These are phyloP conservation scores for Drosophila setifemur DNA, from an alignment of 1,140 invertebrate genomes.

Conservation along the genomic window DNA sequence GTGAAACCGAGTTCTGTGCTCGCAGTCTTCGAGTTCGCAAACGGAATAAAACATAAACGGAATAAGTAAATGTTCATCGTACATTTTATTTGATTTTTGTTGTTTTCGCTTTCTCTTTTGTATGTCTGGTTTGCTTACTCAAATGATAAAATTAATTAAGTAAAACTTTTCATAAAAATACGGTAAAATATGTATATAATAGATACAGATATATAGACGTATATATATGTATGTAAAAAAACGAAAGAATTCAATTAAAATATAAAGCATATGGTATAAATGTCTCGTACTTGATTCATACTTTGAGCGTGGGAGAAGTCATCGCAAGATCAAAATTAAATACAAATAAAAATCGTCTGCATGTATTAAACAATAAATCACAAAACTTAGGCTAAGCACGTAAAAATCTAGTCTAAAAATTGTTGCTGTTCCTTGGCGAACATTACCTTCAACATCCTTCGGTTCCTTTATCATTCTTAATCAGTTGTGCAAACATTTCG, in stretches of 20 bases:
- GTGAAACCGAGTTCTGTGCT: constrained; percentile 65
- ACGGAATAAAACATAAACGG: neutral
- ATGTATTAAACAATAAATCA: constrained; percentile 80
- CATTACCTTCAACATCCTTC: constrained; percentile 4
- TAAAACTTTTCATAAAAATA: constrained; percentile 77
- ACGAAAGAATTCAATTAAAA: constrained; percentile 57
- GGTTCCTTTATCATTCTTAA: constrained; percentile 12
- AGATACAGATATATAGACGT: constrained; percentile 24
- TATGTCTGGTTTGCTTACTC: constrained; percentile 49
- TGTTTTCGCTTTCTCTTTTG: constrained; percentile 53
- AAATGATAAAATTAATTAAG: constrained; percentile 75
- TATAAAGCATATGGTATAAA: constrained; percentile 52
- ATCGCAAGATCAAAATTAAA: constrained; percentile 41
- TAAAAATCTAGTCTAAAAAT: constrained; percentile 71
- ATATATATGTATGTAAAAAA: constrained; percentile 37
- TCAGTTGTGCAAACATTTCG: constrained; percentile 27
- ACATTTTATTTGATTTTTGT: constrained; percentile 68
- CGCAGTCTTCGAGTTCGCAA: constrained; percentile 46
- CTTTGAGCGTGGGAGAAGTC: constrained; percentile 29
- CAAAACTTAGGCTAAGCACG: constrained; percentile 76
- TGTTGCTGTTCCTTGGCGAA: constrained; percentile 30
- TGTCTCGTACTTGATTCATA: constrained; percentile 29
- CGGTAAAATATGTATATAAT: constrained; percentile 62
- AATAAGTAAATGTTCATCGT: constrained; percentile 54
- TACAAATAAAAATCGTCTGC: constrained; percentile 48